Conservation (phyloP, 2,113 vertebrate genomes). For the Coregonus clupeaformis region DNA sequence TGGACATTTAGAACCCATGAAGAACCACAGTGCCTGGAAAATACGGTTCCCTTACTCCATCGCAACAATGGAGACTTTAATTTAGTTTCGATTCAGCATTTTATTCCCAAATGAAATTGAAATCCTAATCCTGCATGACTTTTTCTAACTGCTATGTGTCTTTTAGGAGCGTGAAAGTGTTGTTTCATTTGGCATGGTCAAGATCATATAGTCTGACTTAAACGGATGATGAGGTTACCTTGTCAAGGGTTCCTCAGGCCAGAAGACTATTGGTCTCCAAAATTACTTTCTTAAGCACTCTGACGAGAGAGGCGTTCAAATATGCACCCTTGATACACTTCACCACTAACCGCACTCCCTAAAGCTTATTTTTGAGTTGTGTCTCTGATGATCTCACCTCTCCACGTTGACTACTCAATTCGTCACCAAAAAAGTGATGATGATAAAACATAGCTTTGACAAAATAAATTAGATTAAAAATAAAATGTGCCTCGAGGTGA, state of each 20-base stretch:
- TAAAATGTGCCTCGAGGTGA: too few species aligned
- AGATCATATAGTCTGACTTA: slow-evolving; percentile 53
- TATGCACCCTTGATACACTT: too few species aligned
- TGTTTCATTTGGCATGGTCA: slow-evolving; percentile 53
- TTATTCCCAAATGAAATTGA: slow-evolving; percentile 34
- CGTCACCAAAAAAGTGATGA: too few species aligned
- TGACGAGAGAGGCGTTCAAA: too few species aligned
- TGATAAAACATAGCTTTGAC: too few species aligned
- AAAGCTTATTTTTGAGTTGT: too few species aligned
- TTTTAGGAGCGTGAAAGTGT: slow-evolving; percentile 29
- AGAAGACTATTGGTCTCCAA: slow-evolving; percentile 7
- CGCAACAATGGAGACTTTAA: slow-evolving; percentile 59
- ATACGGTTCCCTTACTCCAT: slow-evolving; percentile 22
- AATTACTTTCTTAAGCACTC: too few species aligned
- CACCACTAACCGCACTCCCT: too few species aligned
- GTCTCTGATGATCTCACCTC: too few species aligned
- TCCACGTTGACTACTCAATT: too few species aligned
- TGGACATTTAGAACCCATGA: slow-evolving; percentile 20
- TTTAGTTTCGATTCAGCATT: slow-evolving; percentile 46
- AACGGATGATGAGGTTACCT: not conserved
- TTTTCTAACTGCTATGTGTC: slow-evolving; percentile 16
- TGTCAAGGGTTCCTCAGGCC: slow-evolving; percentile 3
- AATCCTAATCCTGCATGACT: slow-evolving; percentile 34
- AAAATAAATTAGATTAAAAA: too few species aligned
- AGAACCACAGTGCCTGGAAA: slow-evolving; percentile 47